These are phyloP conservation scores for Agrotis clavis DNA, from an alignment of 2,888 invertebrate genomes.

Conservation along the genomic window DNA sequence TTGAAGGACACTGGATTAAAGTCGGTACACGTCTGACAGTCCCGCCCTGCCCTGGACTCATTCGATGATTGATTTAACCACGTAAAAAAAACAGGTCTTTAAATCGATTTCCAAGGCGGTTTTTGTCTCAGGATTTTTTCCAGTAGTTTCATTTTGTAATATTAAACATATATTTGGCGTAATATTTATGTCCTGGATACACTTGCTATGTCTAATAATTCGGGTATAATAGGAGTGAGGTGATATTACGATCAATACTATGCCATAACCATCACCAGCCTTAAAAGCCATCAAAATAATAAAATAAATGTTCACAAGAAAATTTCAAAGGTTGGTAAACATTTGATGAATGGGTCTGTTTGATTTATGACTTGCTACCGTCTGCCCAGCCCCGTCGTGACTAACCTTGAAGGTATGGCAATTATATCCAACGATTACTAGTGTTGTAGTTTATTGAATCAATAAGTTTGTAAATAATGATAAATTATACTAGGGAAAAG, in stretches of 20 bases:
- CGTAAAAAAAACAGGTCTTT: no score
- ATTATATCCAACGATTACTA: slow-evolving; percentile 29
- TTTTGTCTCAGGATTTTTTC: no score
- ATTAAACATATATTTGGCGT: no score
- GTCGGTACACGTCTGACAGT: no score
- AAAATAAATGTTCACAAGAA: slow-evolving; percentile 43
- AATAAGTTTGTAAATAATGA: slow-evolving; percentile 41
- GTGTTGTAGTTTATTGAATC: slow-evolving; percentile 38
- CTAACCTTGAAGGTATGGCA: slow-evolving; percentile 41
- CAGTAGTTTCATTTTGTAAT: no score
- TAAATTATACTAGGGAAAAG: slow-evolving; percentile 8
- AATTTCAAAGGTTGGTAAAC: slow-evolving; percentile 32
- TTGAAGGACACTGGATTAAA: no score
- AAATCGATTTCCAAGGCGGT: no score
- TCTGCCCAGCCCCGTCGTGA: slow-evolving; percentile 27
- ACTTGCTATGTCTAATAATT: background rate
- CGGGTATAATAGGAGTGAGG: background rate
- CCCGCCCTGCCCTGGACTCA: no score
- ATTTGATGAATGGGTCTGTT: slow-evolving; percentile 52
- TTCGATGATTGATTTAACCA: no score
- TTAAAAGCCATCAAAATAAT: slow-evolving; percentile 27
- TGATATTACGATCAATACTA: background rate
- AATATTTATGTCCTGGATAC: no score
- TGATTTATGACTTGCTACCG: slow-evolving; percentile 55
- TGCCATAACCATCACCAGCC: background rate